phyloP scores from a whole-genome alignment of 2,113 vertebrate species.

The Phocoena phocoena region DNA sequence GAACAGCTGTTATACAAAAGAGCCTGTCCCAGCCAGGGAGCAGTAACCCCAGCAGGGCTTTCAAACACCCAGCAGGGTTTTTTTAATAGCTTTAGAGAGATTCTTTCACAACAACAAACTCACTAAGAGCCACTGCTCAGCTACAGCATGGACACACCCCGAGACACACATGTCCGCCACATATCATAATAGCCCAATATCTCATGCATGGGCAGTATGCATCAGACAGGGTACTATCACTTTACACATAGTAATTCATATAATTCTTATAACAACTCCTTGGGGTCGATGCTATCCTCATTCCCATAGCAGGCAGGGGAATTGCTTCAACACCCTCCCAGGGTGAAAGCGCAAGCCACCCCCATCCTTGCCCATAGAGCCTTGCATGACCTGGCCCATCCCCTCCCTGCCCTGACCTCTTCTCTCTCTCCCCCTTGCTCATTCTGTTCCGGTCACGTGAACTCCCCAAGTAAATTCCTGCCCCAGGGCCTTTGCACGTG shows the following conservation, averaged over 20 bases:
- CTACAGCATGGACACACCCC: not conserved
- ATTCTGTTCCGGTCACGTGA: not conserved
- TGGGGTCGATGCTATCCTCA: not conserved
- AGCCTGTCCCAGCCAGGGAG: not conserved
- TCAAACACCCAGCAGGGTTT: not conserved
- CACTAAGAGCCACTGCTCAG: not conserved
- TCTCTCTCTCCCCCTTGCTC: not conserved
- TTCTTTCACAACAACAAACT: not conserved
- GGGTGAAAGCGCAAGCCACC: not conserved
- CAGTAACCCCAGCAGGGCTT: not conserved
- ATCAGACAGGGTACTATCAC: not conserved
- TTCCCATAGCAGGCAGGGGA: not conserved
- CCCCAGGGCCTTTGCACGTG: not conserved
- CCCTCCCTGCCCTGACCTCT: not conserved
- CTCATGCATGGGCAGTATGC: fast-evolving
- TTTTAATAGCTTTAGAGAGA: not conserved
- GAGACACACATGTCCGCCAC: not conserved
- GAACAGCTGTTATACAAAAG: constrained; percentile 58
- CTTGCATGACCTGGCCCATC: not conserved
- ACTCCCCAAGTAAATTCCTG: not conserved
- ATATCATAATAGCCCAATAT: not conserved
- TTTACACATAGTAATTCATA: not conserved
- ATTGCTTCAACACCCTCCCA: not conserved
- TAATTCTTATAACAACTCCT: not conserved
- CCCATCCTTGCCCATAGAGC: too few relatives aligned